Evolutionary conservation across 2,888 invertebrate genomes (phyloP).

Genomic region (Empis stercorea): DNA sequence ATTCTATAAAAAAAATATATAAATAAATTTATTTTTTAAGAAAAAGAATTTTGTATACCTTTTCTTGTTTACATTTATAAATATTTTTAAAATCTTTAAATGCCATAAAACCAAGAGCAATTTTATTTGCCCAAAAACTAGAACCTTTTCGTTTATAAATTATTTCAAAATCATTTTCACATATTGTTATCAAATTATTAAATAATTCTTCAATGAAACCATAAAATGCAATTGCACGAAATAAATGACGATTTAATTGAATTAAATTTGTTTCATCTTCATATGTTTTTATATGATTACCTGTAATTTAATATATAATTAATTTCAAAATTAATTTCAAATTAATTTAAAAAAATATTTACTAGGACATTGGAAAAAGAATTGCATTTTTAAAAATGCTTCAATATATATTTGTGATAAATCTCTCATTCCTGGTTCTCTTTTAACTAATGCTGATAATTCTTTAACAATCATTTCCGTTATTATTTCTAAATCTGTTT

Average conservation of each 20-base stretch:
- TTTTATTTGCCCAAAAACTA: slow-evolving; percentile 30
- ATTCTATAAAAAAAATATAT: slow-evolving; percentile 18
- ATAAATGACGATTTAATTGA: slow-evolving; percentile 22
- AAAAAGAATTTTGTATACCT: too few species aligned
- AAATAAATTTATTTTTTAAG: slow-evolving; percentile 4
- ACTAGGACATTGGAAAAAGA: slow-evolving; percentile 23
- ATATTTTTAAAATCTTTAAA: slow-evolving; percentile 27
- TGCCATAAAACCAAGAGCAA: slow-evolving; percentile 24
- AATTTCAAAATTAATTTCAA: neutral
- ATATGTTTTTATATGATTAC: slow-evolving; percentile 6
- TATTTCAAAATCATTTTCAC: slow-evolving; percentile 22
- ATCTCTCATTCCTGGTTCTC: slow-evolving; percentile 20
- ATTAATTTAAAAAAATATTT: slow-evolving; percentile 1
- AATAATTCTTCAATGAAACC: slow-evolving; percentile 30
- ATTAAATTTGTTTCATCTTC: slow-evolving; percentile 20
- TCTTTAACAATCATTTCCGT: slow-evolving; percentile 6
- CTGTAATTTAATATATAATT: slow-evolving; percentile 7
- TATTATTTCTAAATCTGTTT: neutral
- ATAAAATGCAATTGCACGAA: slow-evolving; percentile 25
- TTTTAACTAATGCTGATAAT: slow-evolving; percentile 18
- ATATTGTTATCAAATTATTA: slow-evolving; percentile 21
- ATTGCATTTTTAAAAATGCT: slow-evolving; percentile 25
- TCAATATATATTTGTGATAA: slow-evolving; percentile 20
- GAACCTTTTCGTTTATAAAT: slow-evolving; percentile 20
- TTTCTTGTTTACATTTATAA: slow-evolving; percentile 25